Evolutionary conservation across 2,888 invertebrate genomes (phyloP).

Genomic region (Cataglyphis livida): DNA sequence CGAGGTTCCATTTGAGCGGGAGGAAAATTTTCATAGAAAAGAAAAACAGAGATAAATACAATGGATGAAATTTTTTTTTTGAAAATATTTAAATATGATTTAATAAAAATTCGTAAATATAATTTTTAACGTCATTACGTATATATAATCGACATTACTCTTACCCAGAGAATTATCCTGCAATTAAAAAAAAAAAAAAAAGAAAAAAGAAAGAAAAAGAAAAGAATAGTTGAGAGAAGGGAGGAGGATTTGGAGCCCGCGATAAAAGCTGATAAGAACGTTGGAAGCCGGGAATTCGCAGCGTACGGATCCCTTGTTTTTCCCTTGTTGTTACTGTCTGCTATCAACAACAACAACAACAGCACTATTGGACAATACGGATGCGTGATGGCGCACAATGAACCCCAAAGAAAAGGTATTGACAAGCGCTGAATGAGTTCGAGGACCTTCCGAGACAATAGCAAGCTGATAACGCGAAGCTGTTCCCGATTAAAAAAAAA

Average conservation of each 20-base stretch:
- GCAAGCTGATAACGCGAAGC: slow-evolving; percentile 61
- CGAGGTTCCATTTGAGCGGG: background rate
- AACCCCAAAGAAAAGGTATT: slow-evolving; percentile 60
- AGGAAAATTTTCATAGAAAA: slow-evolving; percentile 39
- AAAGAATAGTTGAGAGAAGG: background rate
- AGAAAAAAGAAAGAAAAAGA: background rate
- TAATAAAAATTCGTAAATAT: background rate
- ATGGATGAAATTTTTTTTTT: background rate
- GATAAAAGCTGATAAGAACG: slow-evolving; percentile 32
- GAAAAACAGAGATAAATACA: slow-evolving; percentile 21
- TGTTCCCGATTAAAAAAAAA: slow-evolving; percentile 59
- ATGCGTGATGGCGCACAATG: slow-evolving; percentile 72
- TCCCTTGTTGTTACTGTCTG: slow-evolving; percentile 15
- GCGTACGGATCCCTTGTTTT: slow-evolving; percentile 13
- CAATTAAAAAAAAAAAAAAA: background rate
- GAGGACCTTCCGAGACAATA: slow-evolving; percentile 71
- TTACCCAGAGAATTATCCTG: background rate
- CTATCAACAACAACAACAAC: slow-evolving; percentile 13
- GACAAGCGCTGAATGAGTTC: slow-evolving; percentile 54
- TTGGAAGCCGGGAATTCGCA: background rate
- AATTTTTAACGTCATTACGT: background rate
- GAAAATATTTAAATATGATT: background rate
- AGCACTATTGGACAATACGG: slow-evolving; percentile 68
- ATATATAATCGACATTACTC: background rate
- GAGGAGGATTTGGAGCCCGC: background rate